Conservation (phyloP, 1,140 invertebrate species). For the Ruditapes philippinarum region DNA sequence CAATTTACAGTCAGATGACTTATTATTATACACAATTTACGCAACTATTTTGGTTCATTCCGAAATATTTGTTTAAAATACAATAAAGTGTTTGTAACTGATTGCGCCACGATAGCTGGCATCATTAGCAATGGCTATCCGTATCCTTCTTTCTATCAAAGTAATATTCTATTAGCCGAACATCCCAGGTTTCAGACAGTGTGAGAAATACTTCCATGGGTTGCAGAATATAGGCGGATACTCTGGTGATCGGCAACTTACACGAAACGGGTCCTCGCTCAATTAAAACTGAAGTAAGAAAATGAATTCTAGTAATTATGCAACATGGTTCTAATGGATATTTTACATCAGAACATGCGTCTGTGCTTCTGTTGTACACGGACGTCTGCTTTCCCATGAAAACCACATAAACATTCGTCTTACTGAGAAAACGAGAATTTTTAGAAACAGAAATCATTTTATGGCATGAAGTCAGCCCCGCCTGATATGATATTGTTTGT, state of each 20-base stretch:
- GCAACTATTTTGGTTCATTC: no score
- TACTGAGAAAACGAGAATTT: not conserved
- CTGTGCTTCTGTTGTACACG: not conserved
- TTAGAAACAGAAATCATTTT: no score
- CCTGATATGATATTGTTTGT: no score
- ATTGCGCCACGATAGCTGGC: no score
- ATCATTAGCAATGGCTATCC: no score
- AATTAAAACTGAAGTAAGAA: slow-evolving; percentile 26
- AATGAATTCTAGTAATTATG: slow-evolving; percentile 10
- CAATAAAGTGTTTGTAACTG: no score
- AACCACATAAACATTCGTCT: not conserved
- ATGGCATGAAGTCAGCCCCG: no score
- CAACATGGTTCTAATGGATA: slow-evolving; percentile 30
- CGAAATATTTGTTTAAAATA: no score
- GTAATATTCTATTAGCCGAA: no score
- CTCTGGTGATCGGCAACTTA: slow-evolving; percentile 7
- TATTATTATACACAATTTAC: no score
- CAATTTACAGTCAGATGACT: no score
- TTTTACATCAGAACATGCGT: not conserved
- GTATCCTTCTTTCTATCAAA: no score
- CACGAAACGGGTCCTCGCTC: not conserved
- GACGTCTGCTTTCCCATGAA: not conserved
- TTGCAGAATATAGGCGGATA: not conserved
- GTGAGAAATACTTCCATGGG: not conserved
- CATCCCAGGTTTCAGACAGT: not conserved